Conservation (phyloP, 2,113 vertebrate genomes). For the Chaenocephalus aceratus region DNA sequence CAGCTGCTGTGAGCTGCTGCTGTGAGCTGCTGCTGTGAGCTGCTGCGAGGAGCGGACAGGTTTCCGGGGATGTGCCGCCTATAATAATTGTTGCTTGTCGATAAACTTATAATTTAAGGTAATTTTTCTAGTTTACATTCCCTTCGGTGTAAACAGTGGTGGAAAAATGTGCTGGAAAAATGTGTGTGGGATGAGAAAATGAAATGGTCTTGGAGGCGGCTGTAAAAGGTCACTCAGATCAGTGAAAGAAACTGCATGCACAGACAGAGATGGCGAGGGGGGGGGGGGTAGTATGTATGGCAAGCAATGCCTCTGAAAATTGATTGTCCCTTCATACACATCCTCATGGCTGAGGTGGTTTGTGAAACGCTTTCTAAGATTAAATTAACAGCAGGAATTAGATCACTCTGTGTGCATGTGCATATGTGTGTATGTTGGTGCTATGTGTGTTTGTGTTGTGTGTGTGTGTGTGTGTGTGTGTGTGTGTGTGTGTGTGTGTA, state of each 20-base stretch:
- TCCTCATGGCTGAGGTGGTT: slow-evolving; percentile 52
- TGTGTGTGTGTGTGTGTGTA: not conserved
- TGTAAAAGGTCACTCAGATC: not conserved
- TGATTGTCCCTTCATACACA: slow-evolving; percentile 33
- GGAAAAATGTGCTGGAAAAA: not conserved
- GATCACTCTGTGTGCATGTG: no score
- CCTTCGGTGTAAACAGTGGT: not conserved
- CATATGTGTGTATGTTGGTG: not conserved
- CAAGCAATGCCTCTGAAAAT: slow-evolving; percentile 32
- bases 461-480: not conserved
- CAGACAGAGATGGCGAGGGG: not conserved
- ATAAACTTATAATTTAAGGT: not conserved
- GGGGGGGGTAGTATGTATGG: not conserved
- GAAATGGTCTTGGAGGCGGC: not conserved
- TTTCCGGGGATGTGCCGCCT: not conserved
- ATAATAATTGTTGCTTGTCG: no score
- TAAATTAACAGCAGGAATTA: slow-evolving; percentile 65
- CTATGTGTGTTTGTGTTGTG: not conserved
- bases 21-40: no score
- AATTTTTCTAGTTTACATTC: not conserved
- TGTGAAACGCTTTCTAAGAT: slow-evolving; percentile 57
- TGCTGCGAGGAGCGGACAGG: no score
- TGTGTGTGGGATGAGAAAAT: not conserved
- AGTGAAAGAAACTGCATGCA: not conserved
- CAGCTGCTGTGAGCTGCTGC: no score